Conservation (phyloP, 2,888 invertebrate genomes). For the Bhutanitis thaidina region DNA sequence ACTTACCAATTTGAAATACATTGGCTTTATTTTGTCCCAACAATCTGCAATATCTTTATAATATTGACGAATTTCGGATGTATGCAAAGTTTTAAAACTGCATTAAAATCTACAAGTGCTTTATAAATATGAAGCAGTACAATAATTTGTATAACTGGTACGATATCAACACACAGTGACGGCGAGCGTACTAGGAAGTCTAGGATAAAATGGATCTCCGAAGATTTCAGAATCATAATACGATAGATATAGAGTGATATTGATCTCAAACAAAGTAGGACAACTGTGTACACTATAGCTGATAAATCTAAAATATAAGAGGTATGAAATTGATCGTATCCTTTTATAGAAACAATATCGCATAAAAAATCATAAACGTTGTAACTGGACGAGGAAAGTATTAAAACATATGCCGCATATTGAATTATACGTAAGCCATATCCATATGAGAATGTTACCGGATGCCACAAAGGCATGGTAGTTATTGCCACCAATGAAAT, state of each 20-base stretch:
- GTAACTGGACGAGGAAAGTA: not conserved
- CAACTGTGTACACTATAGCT: not conserved
- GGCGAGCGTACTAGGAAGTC: too few relatives aligned
- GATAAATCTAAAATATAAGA: not conserved
- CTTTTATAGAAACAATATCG: not conserved
- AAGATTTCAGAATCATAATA: too few relatives aligned
- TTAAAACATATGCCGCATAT: not conserved
- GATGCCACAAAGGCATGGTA: not conserved
- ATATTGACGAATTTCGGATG: not conserved
- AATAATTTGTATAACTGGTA: not conserved
- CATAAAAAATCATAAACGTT: not conserved
- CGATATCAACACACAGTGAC: not conserved
- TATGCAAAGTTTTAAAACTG: not conserved
- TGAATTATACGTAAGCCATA: not conserved
- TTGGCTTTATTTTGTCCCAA: conserved; percentile 9
- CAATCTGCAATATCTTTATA: conserved; percentile 1
- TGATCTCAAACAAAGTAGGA: not conserved
- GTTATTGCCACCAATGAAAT: not conserved
- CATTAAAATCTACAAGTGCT: not conserved
- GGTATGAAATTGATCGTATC: not conserved
- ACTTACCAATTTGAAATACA: conserved; percentile 9
- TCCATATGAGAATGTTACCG: not conserved
- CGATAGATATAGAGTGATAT: too few relatives aligned
- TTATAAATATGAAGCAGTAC: not conserved
- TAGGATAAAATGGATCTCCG: too few relatives aligned